Evolutionary conservation across 2,888 invertebrate species (phyloP).

Genomic region (Ceramica pisi): DNA sequence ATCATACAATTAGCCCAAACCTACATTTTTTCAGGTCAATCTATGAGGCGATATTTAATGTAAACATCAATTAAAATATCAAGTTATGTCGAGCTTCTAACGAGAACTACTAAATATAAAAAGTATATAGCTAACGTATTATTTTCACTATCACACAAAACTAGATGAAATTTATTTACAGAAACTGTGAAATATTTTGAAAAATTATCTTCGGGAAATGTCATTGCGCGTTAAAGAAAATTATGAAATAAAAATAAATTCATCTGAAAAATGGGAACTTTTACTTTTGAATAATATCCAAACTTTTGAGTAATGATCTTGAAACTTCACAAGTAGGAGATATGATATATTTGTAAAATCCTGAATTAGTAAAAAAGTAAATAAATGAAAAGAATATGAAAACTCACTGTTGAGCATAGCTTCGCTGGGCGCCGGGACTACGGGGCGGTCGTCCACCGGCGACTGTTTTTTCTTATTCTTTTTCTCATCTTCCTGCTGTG

Average conservation of each 20-base stretch:
- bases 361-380: slow-evolving; percentile 7
- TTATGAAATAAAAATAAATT: slow-evolving; percentile 25
- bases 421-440: slow-evolving; percentile 88
- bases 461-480: slow-evolving; percentile 88
- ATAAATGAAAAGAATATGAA: background rate
- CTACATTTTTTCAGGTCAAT: slow-evolving; percentile 46
- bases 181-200: slow-evolving; percentile 12
- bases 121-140: slow-evolving; percentile 4
- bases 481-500: slow-evolving; percentile 88
- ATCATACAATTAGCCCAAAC: slow-evolving; percentile 63
- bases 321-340: slow-evolving; percentile 38
- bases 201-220: slow-evolving; percentile 35
- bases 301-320: slow-evolving; percentile 46
- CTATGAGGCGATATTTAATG: slow-evolving; percentile 48
- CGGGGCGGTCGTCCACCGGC: slow-evolving; percentile 87
- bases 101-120: slow-evolving; percentile 33
- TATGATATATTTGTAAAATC: slow-evolving; percentile 26
- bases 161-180: slow-evolving; percentile 3
- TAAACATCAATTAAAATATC: slow-evolving; percentile 67
- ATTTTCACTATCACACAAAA: slow-evolving; percentile 19
- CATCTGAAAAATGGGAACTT: slow-evolving; percentile 46
- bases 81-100: slow-evolving; percentile 47
- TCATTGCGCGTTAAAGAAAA: slow-evolving; percentile 34
- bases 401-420: slow-evolving; percentile 89
- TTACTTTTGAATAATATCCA: slow-evolving; percentile 42